These are phyloP conservation scores for Ptilodon capucinus DNA, from an alignment of 2,888 invertebrate genomes.

Conservation along the genomic window DNA sequence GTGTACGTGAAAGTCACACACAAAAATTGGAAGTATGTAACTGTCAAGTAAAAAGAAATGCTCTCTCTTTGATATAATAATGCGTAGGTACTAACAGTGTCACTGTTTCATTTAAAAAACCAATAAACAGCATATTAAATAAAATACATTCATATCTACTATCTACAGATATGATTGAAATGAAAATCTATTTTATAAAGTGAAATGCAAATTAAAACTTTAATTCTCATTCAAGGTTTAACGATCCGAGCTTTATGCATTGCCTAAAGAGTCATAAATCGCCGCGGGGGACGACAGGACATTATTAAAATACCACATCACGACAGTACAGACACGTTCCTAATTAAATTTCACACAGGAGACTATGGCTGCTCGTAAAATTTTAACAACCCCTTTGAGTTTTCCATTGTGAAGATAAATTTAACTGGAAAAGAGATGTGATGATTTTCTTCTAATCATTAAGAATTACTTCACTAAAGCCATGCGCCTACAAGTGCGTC, in stretches of 20 bases:
- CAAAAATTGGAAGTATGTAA: no score
- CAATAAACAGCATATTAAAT: no score
- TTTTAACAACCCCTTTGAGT: slow-evolving; percentile 59
- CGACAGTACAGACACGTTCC: slow-evolving; percentile 48
- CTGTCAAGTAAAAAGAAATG: no score
- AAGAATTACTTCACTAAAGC: no score
- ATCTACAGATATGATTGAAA: not conserved
- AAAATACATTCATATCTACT: no score
- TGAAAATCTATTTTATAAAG: not conserved
- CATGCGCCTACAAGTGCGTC: no score
- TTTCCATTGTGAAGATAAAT: slow-evolving; percentile 36
- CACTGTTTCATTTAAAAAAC: no score
- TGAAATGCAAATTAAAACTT: slow-evolving; percentile 53
- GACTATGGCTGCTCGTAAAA: slow-evolving; percentile 54
- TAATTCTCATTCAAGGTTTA: slow-evolving; percentile 44
- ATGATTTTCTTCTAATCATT: not conserved
- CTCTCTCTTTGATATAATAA: no score
- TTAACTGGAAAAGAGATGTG: not conserved
- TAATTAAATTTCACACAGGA: slow-evolving; percentile 71
- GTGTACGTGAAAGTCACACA: no score
- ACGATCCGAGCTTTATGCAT: slow-evolving; percentile 23
- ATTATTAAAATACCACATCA: slow-evolving; percentile 67
- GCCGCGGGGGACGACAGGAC: slow-evolving; percentile 46
- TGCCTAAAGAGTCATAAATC: slow-evolving; percentile 6
- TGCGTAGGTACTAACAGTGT: no score